Base-by-base conservation (phyloP, 2,888 invertebrate genomes). In the Brachyopa scutellaris region DNA sequence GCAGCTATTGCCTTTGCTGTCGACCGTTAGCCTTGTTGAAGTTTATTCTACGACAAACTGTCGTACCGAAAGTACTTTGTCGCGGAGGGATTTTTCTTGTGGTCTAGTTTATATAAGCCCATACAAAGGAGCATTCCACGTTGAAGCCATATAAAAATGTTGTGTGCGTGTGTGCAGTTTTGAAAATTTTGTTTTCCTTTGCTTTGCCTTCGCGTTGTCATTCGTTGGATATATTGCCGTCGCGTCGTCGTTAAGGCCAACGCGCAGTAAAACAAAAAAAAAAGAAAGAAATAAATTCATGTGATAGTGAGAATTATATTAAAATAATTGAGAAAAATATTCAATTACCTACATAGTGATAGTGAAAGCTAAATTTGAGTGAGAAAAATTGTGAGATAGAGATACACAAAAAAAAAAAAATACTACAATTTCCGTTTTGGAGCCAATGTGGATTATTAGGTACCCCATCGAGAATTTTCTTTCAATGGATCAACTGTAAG, bases 401-500 rank as follows among this genome's bases (percentile, higher is more conserved):
- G n/a, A 8, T 21, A 17, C 13, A 21, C 4, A 26, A 11, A 6
- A 3, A 26, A 26, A 26, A 26, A 26, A n/a, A n/a, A n/a, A n/a
- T n/a, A n/a, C n/a, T n/a, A n/a, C n/a, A n/a, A n/a, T n/a, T n/a
- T n/a, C n/a, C n/a, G n/a, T n/a, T n/a, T 19, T 29, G 47, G 49
- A 61, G 53, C 74, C 66, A 57, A 77, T 82, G 82, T 82, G 82
- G 82, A 82, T 82, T 82, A 82, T 82, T 82, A 82, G 82, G 82
- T 82, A 82, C 82, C 82, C 77, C 82, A 55, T 51, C 62, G 73
- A 53, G 73, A 73, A 29, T 13, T 42, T 36, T 6, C 26, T 21
- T 53, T 19, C 45, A 33, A 80, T 77, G 77, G 80, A 82, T 59
- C 70, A 77, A 64, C 53, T 77, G 53, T 72, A 72, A 77, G 51